These are phyloP conservation scores for Trachelus troglodyta DNA, from an alignment of 2,888 invertebrate genomes.

Conservation along the genomic window DNA sequence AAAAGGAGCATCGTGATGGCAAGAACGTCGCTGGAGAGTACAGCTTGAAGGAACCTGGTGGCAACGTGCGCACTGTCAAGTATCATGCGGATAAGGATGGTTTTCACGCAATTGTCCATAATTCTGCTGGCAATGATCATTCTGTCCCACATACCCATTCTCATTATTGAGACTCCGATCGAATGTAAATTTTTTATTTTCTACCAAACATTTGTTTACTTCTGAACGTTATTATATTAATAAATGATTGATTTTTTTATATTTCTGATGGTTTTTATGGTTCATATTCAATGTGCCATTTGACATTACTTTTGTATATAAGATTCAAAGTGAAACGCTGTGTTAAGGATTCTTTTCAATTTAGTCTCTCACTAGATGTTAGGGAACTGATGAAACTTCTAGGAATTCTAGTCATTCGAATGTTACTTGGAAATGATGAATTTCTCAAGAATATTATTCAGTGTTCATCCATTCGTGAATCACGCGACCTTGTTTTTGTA, in stretches of 20 bases:
- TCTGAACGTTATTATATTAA: neutral
- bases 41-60: constrained; percentile 19
- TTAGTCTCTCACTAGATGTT: neutral
- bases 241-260: neutral
- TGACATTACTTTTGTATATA: neutral
- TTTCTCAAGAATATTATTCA: neutral
- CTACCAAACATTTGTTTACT: neutral
- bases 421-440: neutral
- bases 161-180: neutral
- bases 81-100: constrained; percentile 19
- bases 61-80: constrained; percentile 21
- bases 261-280: neutral
- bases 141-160: constrained; percentile 13
- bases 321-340: neutral
- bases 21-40: constrained; percentile 20
- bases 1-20: constrained; percentile 21
- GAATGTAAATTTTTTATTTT: neutral
- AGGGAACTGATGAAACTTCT: neutral
- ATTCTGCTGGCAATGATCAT: constrained; percentile 20
- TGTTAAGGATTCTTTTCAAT: neutral
- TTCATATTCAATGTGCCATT: neutral
- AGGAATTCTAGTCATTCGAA: neutral
- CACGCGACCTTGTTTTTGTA: neutral
- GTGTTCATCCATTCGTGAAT: neutral
- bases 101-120: constrained; percentile 20